These are phyloP conservation scores for Pseudanteris insignis DNA, from an alignment of 2,888 invertebrate genomes.

Conservation along the genomic window DNA sequence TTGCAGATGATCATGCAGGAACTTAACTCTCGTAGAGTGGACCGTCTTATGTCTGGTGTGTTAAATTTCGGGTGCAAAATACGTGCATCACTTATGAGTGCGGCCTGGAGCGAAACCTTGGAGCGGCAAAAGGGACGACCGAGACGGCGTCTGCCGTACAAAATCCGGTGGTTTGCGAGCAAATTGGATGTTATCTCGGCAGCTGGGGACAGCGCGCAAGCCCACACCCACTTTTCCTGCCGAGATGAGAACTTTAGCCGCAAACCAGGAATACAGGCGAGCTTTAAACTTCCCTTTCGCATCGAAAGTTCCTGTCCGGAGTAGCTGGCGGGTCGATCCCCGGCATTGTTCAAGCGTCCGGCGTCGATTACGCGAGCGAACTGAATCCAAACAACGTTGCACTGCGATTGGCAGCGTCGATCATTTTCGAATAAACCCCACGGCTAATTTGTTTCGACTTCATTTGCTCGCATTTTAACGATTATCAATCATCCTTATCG, in stretches of 20 bases:
- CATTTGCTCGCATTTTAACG: slow-evolving; percentile 8
- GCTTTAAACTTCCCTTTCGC: slow-evolving; percentile 45
- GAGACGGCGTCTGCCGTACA: slow-evolving; percentile 46
- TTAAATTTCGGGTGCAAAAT: slow-evolving; percentile 18
- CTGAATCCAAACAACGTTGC: slow-evolving; percentile 19
- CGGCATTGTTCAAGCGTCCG: slow-evolving; percentile 43
- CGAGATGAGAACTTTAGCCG: slow-evolving; percentile 53
- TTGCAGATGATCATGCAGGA: too few relatives aligned
- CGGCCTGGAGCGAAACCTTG: slow-evolving; percentile 50
- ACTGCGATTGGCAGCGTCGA: slow-evolving; percentile 35
- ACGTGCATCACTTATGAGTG: slow-evolving; percentile 29
- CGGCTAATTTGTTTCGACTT: slow-evolving; percentile 25
- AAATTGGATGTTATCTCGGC: slow-evolving; percentile 61
- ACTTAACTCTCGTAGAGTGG: neutral
- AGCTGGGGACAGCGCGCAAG: slow-evolving; percentile 57
- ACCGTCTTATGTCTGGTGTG: slow-evolving; percentile 12
- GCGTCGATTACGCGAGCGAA: slow-evolving; percentile 39
- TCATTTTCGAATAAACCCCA: slow-evolving; percentile 24
- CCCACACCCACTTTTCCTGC: slow-evolving; percentile 50
- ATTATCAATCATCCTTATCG: too few relatives aligned
- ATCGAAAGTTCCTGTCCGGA: slow-evolving; percentile 39
- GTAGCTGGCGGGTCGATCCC: slow-evolving; percentile 40
- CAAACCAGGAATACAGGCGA: slow-evolving; percentile 46
- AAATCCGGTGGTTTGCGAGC: slow-evolving; percentile 55
- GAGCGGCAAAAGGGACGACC: slow-evolving; percentile 41